Percentiles rank a stretch among this genome's conserved stretches.
Evolutionary conservation across 2,888 invertebrate genomes (phyloP).

Genomic region (Megastigmus dorsalis): DNA sequence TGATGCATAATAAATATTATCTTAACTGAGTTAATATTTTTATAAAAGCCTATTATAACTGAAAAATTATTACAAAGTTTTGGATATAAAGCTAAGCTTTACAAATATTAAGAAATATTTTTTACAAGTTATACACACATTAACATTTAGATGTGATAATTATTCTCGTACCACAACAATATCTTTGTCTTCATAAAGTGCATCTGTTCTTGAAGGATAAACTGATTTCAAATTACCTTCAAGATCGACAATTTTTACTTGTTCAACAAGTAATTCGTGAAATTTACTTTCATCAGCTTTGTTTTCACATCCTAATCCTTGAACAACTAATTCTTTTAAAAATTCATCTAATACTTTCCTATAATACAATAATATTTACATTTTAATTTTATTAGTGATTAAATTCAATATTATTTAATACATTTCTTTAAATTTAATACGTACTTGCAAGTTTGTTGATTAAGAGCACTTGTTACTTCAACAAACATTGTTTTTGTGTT

Average conservation of each 20-base stretch:
- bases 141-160: constrained; percentile 32
- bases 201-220: constrained; percentile 86
- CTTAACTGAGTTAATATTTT: constrained; percentile 6
- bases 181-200: constrained; percentile 76
- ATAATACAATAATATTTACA: constrained; percentile 23
- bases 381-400: background rate
- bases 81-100: constrained; percentile 4
- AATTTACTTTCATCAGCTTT: constrained; percentile 66
- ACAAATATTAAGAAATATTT: constrained; percentile 41
- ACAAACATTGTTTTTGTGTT: constrained; percentile 81
- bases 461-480: constrained; percentile 85
- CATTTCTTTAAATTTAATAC: constrained; percentile 27
- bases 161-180: constrained; percentile 64
- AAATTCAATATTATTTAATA: constrained; percentile 1
- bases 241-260: constrained; percentile 83
- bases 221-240: constrained; percentile 84
- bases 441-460: constrained; percentile 79
- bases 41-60: constrained; percentile 23
- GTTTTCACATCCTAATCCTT: constrained; percentile 75
- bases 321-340: constrained; percentile 79
- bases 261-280: constrained; percentile 76
- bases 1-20: background rate
- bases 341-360: constrained; percentile 81
- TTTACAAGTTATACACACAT: constrained; percentile 36
- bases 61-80: constrained; percentile 30